Evolutionary conservation across 2,888 invertebrate species (phyloP).

Genomic region (Saturnia japonica): DNA sequence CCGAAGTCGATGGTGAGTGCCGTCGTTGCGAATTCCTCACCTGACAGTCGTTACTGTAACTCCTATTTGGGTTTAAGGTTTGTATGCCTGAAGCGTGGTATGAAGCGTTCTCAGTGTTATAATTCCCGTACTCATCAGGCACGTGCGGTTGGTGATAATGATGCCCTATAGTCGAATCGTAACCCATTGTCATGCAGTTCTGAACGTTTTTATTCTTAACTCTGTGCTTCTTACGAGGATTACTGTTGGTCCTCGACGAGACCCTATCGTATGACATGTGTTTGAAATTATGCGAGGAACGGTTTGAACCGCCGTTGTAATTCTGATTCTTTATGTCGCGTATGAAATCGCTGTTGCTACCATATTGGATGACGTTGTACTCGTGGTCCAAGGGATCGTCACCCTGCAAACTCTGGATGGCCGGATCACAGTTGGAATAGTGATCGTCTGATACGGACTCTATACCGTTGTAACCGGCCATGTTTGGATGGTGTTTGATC

Average conservation of each 20-base stretch:
- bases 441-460: constrained; percentile 79
- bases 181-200: constrained; percentile 83
- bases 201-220: constrained; percentile 78
- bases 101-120: constrained; percentile 74
- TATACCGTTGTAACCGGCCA: constrained; percentile 73
- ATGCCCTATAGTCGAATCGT: constrained; percentile 76
- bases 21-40: constrained; percentile 71
- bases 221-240: constrained; percentile 76
- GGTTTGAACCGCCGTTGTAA: constrained; percentile 76
- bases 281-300: constrained; percentile 79
- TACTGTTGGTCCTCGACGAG: constrained; percentile 78
- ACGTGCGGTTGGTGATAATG: constrained; percentile 80
- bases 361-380: constrained; percentile 79
- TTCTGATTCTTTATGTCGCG: constrained; percentile 80
- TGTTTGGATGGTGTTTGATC: constrained; percentile 75
- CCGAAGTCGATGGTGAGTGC: constrained; percentile 71
- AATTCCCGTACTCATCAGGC: constrained; percentile 75
- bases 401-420: constrained; percentile 75
- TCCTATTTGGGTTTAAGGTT: constrained; percentile 76
- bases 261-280: constrained; percentile 78
- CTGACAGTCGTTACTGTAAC: constrained; percentile 71
- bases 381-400: constrained; percentile 78
- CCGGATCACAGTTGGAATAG: constrained; percentile 78
- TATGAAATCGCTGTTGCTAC: constrained; percentile 76
- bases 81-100: constrained; percentile 79